These are phyloP conservation scores for Pongo abelii DNA, from an alignment of 2,113 vertebrate species.

Conservation along the genomic window DNA sequence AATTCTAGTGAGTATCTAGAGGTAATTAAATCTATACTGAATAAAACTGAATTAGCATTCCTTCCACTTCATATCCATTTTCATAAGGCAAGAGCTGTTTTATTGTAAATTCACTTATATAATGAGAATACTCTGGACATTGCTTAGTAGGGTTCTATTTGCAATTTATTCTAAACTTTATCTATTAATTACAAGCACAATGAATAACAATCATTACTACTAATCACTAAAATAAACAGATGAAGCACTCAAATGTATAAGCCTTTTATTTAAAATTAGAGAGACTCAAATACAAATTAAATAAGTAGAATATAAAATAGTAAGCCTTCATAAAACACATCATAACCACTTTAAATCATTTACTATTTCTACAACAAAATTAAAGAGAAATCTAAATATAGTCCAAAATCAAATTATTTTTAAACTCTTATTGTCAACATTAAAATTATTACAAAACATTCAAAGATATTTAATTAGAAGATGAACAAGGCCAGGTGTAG, in stretches of 20 bases:
- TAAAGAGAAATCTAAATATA: conserved; percentile 74
- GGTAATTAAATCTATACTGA: conserved; percentile 1
- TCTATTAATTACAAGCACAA: neutral
- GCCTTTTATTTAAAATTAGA: conserved; percentile 84
- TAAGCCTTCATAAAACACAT: conserved; percentile 79
- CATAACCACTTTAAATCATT: conserved; percentile 70
- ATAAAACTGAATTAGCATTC: neutral
- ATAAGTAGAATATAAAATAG: conserved; percentile 78
- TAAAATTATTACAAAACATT: conserved; percentile 67
- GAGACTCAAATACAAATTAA: conserved; percentile 82
- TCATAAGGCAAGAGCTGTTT: neutral
- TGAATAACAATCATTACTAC: neutral
- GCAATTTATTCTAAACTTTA: conserved; percentile 27
- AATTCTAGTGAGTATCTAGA: neutral
- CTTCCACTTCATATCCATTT: conserved; percentile 22
- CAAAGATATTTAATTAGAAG: conserved; percentile 59
- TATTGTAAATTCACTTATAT: conserved; percentile 24
- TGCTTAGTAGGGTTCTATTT: neutral
- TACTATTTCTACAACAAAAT: conserved; percentile 74
- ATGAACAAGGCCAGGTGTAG: neutral
- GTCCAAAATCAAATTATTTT: conserved; percentile 64
- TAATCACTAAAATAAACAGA: conserved; percentile 37
- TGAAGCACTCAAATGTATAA: conserved; percentile 74
- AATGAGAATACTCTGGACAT: conserved; percentile 11
- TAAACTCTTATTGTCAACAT: conserved; percentile 72